Percentiles rank a stretch among this genome's conserved stretches.
These are phyloP conservation scores for Platysternon megacephalum DNA, from an alignment of 2,113 vertebrate genomes.

Conservation along the genomic window DNA sequence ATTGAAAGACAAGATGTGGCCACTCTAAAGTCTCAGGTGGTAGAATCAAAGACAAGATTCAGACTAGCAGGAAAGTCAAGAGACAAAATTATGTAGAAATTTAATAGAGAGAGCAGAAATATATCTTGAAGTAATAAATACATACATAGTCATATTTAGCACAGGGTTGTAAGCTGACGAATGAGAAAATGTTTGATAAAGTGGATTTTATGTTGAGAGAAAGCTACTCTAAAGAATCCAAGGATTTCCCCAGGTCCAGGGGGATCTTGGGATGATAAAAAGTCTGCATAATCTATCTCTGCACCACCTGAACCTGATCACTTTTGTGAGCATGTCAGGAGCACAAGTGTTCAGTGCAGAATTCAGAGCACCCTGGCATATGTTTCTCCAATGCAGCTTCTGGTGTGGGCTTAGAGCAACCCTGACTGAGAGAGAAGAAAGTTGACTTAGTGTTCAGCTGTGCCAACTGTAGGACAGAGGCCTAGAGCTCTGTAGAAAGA, in stretches of 20 bases:
- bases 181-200: neutral
- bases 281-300: neutral
- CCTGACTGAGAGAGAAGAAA: neutral
- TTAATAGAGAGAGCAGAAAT: too few relatives aligned
- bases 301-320: neutral
- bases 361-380: neutral
- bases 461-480: neutral
- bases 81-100: neutral
- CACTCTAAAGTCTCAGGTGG: neutral
- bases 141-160: neutral
- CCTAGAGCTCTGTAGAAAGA: neutral
- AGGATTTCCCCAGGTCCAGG: neutral
- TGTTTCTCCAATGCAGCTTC: neutral
- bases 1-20: neutral
- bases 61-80: neutral
- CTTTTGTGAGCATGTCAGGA: neutral
- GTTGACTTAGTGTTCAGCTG: neutral
- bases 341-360: neutral
- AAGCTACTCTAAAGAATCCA: neutral
- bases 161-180: neutral
- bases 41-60: neutral
- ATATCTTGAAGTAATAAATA: neutral
- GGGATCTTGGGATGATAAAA: neutral
- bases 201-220: neutral
- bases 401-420: neutral